phyloP scores from a whole-genome alignment of 2,888 invertebrate genomes.

The Dendrolimus pini region DNA sequence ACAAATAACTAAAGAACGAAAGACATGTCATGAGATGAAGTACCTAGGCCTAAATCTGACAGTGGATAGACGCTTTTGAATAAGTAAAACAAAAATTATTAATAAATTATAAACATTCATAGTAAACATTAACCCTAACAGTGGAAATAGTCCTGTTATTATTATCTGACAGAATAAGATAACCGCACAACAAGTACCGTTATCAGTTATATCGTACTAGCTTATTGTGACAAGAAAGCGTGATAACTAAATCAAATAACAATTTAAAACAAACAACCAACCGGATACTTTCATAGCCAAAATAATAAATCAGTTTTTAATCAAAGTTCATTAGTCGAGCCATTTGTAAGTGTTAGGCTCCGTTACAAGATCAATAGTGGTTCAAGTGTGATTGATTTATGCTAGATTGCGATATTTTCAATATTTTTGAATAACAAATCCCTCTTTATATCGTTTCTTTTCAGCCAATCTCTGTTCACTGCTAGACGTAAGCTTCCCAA shows the following conservation, averaged over 20 bases:
- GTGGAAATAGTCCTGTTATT: background rate
- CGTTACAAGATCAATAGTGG: background rate
- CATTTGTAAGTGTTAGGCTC: constrained; percentile 32
- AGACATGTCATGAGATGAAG: too few species aligned
- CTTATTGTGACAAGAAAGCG: background rate
- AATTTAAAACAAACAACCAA: constrained; percentile 6
- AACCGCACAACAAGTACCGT: background rate
- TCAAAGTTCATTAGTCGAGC: constrained; percentile 56
- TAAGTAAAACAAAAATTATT: too few species aligned
- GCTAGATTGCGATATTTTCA: too few species aligned
- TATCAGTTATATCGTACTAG: background rate
- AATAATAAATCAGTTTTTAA: constrained; percentile 54
- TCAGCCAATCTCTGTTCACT: too few species aligned
- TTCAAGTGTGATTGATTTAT: too few species aligned
- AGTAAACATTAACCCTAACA: background rate
- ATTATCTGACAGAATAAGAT: background rate
- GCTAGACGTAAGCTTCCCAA: too few species aligned
- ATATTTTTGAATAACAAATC: too few species aligned
- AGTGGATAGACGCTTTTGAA: too few species aligned
- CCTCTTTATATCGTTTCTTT: too few species aligned
- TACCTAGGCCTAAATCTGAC: too few species aligned
- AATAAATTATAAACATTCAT: too few species aligned
- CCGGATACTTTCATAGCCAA: constrained; percentile 27
- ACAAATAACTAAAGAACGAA: too few species aligned
- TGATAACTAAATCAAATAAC: background rate